Evolutionary conservation across 2,113 vertebrate genomes (phyloP).

Genomic region (Scytalopus superciliaris): DNA sequence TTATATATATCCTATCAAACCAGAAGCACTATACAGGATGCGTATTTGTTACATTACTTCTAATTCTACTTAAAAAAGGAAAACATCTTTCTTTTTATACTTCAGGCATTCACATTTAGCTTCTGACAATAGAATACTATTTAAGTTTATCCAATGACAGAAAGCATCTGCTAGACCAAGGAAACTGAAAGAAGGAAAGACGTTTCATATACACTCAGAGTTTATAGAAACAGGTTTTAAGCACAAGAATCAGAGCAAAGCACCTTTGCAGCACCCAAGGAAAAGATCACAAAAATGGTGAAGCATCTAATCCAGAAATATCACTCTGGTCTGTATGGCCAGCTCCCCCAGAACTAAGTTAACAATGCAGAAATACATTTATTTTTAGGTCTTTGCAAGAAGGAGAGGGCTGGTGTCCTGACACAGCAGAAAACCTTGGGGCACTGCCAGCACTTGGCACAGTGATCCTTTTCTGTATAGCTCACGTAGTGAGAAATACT

Average conservation of each 20-base stretch:
- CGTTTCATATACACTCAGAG: neutral
- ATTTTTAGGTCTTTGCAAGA: neutral
- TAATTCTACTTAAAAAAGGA: neutral
- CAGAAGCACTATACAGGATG: neutral
- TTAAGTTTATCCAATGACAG: neutral
- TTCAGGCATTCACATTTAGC: neutral
- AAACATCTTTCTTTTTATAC: neutral
- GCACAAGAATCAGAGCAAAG: neutral
- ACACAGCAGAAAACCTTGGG: constrained; percentile 24
- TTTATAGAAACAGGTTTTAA: neutral
- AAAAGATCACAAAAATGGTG: neutral
- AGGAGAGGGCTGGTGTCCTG: constrained; percentile 7
- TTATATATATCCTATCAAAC: too few species aligned
- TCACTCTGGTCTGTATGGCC: neutral
- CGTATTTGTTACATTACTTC: neutral
- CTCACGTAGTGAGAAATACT: neutral
- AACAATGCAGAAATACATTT: neutral
- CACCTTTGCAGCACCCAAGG: neutral
- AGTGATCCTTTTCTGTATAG: neutral
- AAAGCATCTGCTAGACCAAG: neutral
- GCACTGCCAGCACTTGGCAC: neutral
- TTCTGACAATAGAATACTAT: neutral
- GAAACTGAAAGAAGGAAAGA: neutral
- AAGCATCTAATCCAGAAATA: neutral
- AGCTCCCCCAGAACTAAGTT: neutral